Percentiles rank a stretch among this genome's conserved stretches.
Conservation (phyloP, 2,113 vertebrate genomes). For the Erythrolamprus reginae region DNA sequence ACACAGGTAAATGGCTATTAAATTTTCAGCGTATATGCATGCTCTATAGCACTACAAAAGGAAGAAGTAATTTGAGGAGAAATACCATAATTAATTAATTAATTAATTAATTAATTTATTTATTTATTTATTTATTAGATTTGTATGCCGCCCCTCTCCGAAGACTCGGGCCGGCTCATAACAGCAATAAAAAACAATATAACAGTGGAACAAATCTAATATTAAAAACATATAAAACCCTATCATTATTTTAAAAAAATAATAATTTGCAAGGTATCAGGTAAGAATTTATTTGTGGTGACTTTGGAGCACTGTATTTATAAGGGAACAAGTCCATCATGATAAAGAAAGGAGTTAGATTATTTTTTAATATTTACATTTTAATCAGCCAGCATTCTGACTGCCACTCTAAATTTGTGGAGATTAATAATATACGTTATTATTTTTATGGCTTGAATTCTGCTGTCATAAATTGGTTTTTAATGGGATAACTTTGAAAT, state of each 20-base stretch:
- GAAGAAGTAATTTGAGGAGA: background rate
- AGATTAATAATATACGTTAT: background rate
- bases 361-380: background rate
- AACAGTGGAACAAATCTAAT: too few species aligned
- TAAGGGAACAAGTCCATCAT: background rate
- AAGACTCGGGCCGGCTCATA: too few species aligned
- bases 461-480: background rate
- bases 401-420: background rate
- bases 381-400: background rate
- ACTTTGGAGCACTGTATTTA: background rate
- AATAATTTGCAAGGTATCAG: background rate
- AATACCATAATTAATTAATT: too few species aligned
- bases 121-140: too few species aligned
- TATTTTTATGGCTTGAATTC: background rate
- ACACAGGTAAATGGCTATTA: background rate
- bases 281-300: background rate
- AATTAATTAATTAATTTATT: too few species aligned
- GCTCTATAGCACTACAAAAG: background rate
- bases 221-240: too few species aligned
- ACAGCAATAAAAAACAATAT: too few species aligned
- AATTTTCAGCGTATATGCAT: background rate
- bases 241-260: too few species aligned
- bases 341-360: background rate
- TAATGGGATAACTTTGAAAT: background rate
- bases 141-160: too few species aligned